A percentile compares a stretch with the other conserved stretches of the same genome.
phyloP scores from a whole-genome alignment of 1,140 invertebrate genomes.

The Diabrotica undecimpunctata region DNA sequence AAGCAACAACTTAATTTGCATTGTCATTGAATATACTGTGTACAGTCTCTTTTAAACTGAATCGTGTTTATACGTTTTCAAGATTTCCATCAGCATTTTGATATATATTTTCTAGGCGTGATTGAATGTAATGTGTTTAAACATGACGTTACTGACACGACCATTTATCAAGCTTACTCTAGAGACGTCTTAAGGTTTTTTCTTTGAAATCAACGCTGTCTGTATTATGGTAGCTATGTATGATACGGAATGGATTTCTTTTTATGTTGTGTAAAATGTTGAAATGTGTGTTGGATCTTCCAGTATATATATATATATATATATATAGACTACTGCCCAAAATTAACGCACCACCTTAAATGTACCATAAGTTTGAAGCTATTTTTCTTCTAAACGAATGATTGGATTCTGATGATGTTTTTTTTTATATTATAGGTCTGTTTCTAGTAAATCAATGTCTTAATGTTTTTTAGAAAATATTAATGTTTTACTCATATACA shows the following conservation, averaged over 20 bases:
- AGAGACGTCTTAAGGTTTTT: background rate
- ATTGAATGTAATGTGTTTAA: slow-evolving; percentile 1
- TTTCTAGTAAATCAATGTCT: no score
- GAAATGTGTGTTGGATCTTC: no score
- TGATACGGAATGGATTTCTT: background rate
- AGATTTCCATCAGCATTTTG: background rate
- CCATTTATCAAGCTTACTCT: background rate
- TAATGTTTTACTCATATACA: no score
- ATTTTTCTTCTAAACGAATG: no score
- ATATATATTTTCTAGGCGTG: background rate
- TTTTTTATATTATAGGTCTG: no score
- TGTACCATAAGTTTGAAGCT: no score
- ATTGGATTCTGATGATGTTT: no score
- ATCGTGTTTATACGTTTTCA: background rate
- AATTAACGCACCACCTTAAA: no score
- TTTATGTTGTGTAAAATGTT: background rate
- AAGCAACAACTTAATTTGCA: background rate
- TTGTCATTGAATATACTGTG: background rate
- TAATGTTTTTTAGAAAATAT: no score
- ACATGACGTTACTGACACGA: background rate
- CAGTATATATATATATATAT: no score
- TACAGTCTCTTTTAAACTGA: background rate
- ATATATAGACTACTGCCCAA: no score
- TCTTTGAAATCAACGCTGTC: background rate
- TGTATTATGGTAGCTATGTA: background rate